Base-by-base conservation (phyloP, 2,888 invertebrate species). In the Eupithecia vulgata region DNA sequence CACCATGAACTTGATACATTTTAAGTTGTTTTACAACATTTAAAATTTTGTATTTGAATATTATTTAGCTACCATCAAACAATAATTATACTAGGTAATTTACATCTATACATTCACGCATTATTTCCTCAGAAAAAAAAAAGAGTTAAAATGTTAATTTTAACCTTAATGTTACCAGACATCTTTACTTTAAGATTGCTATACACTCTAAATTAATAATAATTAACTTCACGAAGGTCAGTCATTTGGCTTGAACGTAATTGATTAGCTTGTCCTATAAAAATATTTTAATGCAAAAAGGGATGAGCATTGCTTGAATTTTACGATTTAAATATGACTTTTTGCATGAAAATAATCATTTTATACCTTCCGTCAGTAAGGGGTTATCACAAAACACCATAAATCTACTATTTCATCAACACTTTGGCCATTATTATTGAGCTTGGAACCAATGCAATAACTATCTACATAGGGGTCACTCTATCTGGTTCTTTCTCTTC, bases 401-500 rank as follows among this genome's bases (percentile, higher is more conserved):
- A n/a, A 34, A 78, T 80, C 81, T 83, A 82, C 77, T 80, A 68
- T 80, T 78, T 71, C 34, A 67, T 73, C 67, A 75, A 77, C 74
- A 75, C 72, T 80, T 78, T 79, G 77, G 78, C 80, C 70, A 70
- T 74, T 72, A 77, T 72, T 73, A 75, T 79, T 79, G 77, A 80
- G 78, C 78, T 78, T 70, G 48, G 59, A 78, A 79, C 71, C 67
- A 76, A 76, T 73, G 74, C 70, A 74, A 75, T 74, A 68, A 77
- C 74, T 78, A 74, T 71, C 85, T 91, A 92, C 90, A 91, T 91
- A 48, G 90, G 89, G 77, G 89, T 89, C 74, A 88, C 81, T 80
- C 90, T 86, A 79, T 94, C 92, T 52, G 92, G 91, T 84, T 93
- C 89, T 59, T 88, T 90, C 61, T 92, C 88, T 73, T 90, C 94